These are phyloP conservation scores for Machimus atricapillus DNA, from an alignment of 2,888 invertebrate genomes.

Conservation along the genomic window DNA sequence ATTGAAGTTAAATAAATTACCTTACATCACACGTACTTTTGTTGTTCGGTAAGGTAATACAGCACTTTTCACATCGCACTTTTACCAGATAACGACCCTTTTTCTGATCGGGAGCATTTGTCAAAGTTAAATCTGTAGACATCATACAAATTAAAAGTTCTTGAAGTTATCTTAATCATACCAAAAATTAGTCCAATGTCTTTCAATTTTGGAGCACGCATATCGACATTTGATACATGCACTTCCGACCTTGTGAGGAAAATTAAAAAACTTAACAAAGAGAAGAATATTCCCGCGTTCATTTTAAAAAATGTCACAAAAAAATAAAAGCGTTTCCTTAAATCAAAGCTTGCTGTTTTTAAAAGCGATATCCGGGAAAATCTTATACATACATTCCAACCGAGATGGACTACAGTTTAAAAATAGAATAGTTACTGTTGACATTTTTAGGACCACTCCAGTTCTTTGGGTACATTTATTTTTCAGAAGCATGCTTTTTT, in stretches of 20 bases:
- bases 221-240: conserved; percentile 50
- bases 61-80: conserved; percentile 51
- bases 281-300: not conserved
- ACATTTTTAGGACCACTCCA: too few species aligned
- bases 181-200: conserved; percentile 59
- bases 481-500: too few species aligned
- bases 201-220: conserved; percentile 54
- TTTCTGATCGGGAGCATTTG: conserved; percentile 48
- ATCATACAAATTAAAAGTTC: too few species aligned
- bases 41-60: conserved; percentile 51
- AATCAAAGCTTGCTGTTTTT: not conserved
- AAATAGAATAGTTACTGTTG: too few species aligned
- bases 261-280: not conserved
- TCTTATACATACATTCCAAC: not conserved
- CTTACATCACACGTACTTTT: conserved; percentile 48
- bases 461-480: too few species aligned
- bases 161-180: conserved; percentile 43
- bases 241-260: not conserved
- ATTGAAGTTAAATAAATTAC: not conserved
- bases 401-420: too few species aligned
- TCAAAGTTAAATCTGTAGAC: conserved; percentile 53
- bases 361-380: not conserved
- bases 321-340: not conserved
- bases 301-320: not conserved
- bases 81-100: conserved; percentile 47